Base-by-base conservation (phyloP, 1,140 invertebrate species). In the Berghia stephanieae region DNA sequence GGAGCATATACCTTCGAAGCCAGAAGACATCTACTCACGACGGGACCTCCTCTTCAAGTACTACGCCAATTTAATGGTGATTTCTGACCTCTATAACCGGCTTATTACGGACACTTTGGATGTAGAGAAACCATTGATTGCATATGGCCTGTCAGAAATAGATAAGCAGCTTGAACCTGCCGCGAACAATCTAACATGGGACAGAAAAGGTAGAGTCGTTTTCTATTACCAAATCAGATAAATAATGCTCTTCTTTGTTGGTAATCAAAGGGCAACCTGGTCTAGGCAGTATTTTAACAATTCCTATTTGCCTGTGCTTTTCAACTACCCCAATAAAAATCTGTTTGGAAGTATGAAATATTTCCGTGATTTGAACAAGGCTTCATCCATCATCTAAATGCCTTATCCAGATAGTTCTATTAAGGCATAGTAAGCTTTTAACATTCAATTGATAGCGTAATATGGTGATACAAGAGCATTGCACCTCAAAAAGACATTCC, bases 111-210 rank as follows among this genome's bases (percentile, higher is more conserved):
- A 92, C 27, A 94, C 94, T 76, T 92, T 94, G 55, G 92, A 93
- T 81, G 95, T 96, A 1, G 96, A 97, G 85, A 94, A 94, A 81
- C 92, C 94, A 83, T 90, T 97, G 75, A 94, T 97, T 66, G 92
- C 94, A 87, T 89, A 92, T 49, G 92, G 96, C 89, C 92, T 97
- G 43, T 91, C 93, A 74, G 91, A 93, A 69, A 96, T 98, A 78
- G 96, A 98, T 90, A 89, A 92, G 49, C 90, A 95, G 72, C 92
- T 98, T 72, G 90, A 93, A 80, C 91, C 93, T 81, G 96, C 95
- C 3, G 93, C 94, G 85, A 91, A 92, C 60, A 91, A 93, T 78
- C 88, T 96, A 0, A 93, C 92, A 80, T 98, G 96, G 96, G 94
- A 94, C 85, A 94, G 94, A 0, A 89, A 93, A 83, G 92, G 93